Evolutionary conservation across 2,888 invertebrate genomes (phyloP).

Genomic region (Drosophila atripex): DNA sequence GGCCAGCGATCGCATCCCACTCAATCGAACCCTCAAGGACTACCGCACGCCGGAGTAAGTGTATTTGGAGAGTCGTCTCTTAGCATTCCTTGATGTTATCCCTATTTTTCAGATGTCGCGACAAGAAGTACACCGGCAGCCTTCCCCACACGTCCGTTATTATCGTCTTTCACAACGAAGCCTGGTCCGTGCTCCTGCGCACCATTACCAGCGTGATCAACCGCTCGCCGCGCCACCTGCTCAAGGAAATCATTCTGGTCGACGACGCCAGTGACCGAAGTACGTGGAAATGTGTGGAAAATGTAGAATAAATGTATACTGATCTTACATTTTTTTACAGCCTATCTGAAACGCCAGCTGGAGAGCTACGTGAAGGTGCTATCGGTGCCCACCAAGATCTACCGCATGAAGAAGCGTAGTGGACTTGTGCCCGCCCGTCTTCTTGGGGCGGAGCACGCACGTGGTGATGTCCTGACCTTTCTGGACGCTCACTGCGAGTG

Average conservation of each 20-base stretch:
- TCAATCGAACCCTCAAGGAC: slow-evolving; percentile 93
- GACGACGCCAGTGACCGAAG: slow-evolving; percentile 95
- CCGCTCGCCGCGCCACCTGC: slow-evolving; percentile 90
- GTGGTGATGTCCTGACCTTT: slow-evolving; percentile 93
- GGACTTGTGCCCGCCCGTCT: slow-evolving; percentile 93
- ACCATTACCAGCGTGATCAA: slow-evolving; percentile 97
- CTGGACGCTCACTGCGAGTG: slow-evolving; percentile 99
- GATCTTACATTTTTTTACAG: slow-evolving; percentile 77
- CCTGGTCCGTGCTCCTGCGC: slow-evolving; percentile 97
- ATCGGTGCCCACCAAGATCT: slow-evolving; percentile 87
- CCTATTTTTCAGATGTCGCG: slow-evolving; percentile 86
- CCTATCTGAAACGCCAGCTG: slow-evolving; percentile 87
- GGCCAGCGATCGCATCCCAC: slow-evolving; percentile 93
- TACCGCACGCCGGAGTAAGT: slow-evolving; percentile 91
- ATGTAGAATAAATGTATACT: no score
- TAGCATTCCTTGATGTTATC: neutral
- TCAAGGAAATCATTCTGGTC: slow-evolving; percentile 93
- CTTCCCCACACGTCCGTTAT: slow-evolving; percentile 95
- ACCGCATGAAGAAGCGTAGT: slow-evolving; percentile 88
- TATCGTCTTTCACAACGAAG: slow-evolving; percentile 99
- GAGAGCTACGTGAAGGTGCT: slow-evolving; percentile 88
- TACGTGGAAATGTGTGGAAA: slow-evolving; percentile 77
- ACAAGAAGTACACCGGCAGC: slow-evolving; percentile 85
- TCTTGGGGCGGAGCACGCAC: slow-evolving; percentile 89
- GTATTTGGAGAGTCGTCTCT: no score